Percentiles rank a stretch among this genome's conserved stretches.
Conservation (phyloP, 2,888 invertebrate species). For the Subacronicta megacephala region DNA sequence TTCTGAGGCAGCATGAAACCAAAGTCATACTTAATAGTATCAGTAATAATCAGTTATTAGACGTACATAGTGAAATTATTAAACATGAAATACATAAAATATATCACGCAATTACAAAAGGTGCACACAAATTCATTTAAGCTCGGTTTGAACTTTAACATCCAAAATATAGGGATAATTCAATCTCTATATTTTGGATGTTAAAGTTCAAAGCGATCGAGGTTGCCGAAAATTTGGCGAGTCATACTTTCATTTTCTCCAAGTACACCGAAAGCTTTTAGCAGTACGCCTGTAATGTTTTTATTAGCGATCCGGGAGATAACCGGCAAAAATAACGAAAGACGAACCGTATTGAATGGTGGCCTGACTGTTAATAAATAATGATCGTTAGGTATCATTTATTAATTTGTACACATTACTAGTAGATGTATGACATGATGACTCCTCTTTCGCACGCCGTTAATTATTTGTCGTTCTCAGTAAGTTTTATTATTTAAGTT, state of each 20-base stretch:
- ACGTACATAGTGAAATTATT: too few relatives aligned
- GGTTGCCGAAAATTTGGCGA: slow-evolving; percentile 6
- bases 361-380: too few relatives aligned
- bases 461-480: too few relatives aligned
- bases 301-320: slow-evolving; percentile 45
- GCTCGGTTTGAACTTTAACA: slow-evolving; percentile 17
- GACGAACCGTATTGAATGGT: slow-evolving; percentile 13
- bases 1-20: too few relatives aligned
- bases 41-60: too few relatives aligned
- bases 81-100: slow-evolving; percentile 26
- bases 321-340: slow-evolving; percentile 27
- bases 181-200: slow-evolving; percentile 9
- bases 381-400: too few relatives aligned
- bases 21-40: too few relatives aligned
- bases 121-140: not conserved
- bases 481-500: too few relatives aligned
- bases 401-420: too few relatives aligned
- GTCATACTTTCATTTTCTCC: slow-evolving; percentile 48
- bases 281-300: slow-evolving; percentile 52
- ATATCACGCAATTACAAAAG: slow-evolving; percentile 30
- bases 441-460: too few relatives aligned
- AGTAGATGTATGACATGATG: too few relatives aligned
- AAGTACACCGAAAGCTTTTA: slow-evolving; percentile 57
- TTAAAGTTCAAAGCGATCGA: slow-evolving; percentile 25
- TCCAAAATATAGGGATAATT: slow-evolving; percentile 20